Conservation (phyloP, 1,140 invertebrate species). For the Papilio helenus region DNA sequence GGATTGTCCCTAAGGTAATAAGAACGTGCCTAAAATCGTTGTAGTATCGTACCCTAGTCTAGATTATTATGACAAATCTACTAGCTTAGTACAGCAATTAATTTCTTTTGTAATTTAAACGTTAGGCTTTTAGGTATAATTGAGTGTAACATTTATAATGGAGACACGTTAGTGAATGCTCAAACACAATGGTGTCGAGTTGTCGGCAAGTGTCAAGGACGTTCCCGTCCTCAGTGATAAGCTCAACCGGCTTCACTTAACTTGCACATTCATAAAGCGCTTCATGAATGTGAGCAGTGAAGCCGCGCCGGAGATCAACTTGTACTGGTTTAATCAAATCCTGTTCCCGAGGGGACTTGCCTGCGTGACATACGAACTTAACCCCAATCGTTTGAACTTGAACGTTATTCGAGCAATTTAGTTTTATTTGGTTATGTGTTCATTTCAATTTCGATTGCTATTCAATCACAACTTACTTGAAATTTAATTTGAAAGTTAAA, state of each 20-base stretch:
- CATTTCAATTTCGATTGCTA: conserved; percentile 1
- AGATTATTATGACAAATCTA: background rate
- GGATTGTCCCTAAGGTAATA: background rate
- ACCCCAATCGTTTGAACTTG: conserved; percentile 31
- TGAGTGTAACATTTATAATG: background rate
- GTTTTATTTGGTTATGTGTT: conserved; percentile 12
- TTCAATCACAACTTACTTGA: background rate
- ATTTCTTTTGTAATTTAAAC: background rate
- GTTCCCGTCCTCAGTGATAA: conserved; percentile 24
- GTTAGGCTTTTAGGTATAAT: conserved; percentile 6
- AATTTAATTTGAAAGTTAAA: background rate
- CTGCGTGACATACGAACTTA: conserved; percentile 13
- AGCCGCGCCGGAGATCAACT: background rate
- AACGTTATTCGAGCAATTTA: conserved; percentile 15
- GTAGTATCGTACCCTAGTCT: too few species aligned
- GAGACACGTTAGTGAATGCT: conserved; percentile 26
- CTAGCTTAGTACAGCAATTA: background rate
- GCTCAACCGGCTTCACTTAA: conserved; percentile 9
- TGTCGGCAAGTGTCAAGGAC: conserved; percentile 32
- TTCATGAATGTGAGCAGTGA: conserved; percentile 2
- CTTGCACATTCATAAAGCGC: conserved; percentile 24
- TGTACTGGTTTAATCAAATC: conserved; percentile 28
- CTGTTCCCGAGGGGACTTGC: conserved; percentile 10
- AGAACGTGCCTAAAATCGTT: background rate
- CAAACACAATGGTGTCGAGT: conserved; percentile 19